A percentile compares a stretch with the other conserved stretches of the same genome.
Conservation (phyloP, 2,888 invertebrate species). For the Drosophila diplacantha region DNA sequence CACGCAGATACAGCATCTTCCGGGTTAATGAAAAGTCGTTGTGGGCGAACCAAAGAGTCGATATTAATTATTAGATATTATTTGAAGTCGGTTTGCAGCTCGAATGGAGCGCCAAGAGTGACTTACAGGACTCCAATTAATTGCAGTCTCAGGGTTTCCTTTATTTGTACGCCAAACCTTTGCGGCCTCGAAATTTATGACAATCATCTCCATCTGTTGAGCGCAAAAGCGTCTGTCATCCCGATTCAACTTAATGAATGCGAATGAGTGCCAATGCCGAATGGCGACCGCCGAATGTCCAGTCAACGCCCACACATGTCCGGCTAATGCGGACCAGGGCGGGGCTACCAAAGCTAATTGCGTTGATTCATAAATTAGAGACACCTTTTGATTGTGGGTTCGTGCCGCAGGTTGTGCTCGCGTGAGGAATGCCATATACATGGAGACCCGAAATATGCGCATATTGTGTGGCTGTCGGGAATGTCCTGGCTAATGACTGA, state of each 20-base stretch:
- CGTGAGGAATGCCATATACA: conserved; percentile 15
- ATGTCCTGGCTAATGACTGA: conserved; percentile 17
- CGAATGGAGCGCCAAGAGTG: too few relatives aligned
- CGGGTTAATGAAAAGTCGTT: conserved; percentile 6
- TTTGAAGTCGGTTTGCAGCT: background rate
- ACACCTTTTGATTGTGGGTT: conserved; percentile 62
- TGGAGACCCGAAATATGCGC: background rate
- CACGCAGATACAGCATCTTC: background rate
- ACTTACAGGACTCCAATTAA: background rate
- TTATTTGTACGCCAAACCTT: background rate
- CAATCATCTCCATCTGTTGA: conserved; percentile 39
- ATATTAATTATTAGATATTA: background rate
- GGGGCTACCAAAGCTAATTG: conserved; percentile 61
- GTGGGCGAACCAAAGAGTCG: background rate
- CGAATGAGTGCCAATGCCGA: conserved; percentile 34
- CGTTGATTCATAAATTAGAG: conserved; percentile 67
- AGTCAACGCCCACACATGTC: conserved; percentile 26
- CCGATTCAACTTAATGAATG: conserved; percentile 39
- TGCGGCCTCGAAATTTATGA: conserved; percentile 17
- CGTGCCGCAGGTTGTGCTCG: conserved; percentile 34
- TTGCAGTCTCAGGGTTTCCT: background rate
- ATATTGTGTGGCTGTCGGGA: background rate
- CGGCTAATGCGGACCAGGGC: conserved; percentile 21
- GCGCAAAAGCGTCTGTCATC: conserved; percentile 28
- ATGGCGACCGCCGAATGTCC: conserved; percentile 29